phyloP scores from a whole-genome alignment of 2,113 vertebrate genomes.

The Cercopithecus mona region DNA sequence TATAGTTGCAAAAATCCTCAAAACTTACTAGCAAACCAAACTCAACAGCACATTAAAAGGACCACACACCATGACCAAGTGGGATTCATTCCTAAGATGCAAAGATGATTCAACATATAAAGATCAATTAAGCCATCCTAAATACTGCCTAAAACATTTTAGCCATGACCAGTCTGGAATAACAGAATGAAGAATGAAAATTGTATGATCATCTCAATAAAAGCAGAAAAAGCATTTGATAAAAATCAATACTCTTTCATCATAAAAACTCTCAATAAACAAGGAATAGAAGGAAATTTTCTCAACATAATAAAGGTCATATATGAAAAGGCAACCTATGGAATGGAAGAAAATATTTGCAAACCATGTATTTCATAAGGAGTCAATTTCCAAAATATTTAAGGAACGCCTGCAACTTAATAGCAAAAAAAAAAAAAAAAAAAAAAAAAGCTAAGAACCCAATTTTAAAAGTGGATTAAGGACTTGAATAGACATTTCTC shows the following conservation, averaged over 20 bases:
- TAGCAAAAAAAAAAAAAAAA: background rate
- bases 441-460: background rate
- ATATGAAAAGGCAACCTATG: background rate
- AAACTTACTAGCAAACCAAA: background rate
- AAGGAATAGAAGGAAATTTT: background rate
- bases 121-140: slow-evolving; percentile 22
- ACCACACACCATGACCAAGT: background rate
- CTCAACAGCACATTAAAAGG: background rate
- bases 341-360: background rate
- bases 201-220: background rate
- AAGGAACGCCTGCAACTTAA: background rate
- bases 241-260: background rate
- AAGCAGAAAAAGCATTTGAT: background rate
- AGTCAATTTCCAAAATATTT: background rate
- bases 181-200: background rate
- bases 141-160: slow-evolving; percentile 58
- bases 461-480: background rate
- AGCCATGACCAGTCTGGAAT: slow-evolving; percentile 39
- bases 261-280: background rate
- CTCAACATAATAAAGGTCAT: background rate
- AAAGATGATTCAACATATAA: background rate
- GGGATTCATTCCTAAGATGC: background rate
- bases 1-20: background rate
- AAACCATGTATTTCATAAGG: background rate
- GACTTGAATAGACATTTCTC: background rate